Conservation (phyloP, 1,140 invertebrate genomes). For the Caenorhabditis briggsae region DNA sequence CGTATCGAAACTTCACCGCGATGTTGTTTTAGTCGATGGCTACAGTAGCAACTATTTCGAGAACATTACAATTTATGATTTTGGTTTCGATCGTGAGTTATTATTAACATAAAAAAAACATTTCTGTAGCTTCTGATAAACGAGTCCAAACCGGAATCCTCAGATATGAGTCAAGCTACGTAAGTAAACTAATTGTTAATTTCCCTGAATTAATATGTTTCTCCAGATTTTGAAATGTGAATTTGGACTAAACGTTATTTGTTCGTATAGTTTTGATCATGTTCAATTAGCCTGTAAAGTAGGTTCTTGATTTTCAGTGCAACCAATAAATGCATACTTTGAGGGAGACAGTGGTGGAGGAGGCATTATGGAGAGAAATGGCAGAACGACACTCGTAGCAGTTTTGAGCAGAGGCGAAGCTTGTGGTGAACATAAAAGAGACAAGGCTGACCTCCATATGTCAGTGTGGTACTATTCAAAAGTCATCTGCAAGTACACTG, state of each 20-base stretch:
- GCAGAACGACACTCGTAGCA: background rate
- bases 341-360: slow-evolving; percentile 27
- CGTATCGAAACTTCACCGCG: background rate
- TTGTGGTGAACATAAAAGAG: background rate
- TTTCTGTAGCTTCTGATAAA: background rate
- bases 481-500: background rate
- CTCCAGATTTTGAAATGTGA: background rate
- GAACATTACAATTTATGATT: background rate
- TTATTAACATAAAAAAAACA: background rate
- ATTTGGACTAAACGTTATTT: background rate
- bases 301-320: background rate
- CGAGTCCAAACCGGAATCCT: background rate
- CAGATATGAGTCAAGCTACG: background rate
- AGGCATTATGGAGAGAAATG: background rate
- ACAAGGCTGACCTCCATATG: background rate
- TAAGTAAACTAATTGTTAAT: background rate
- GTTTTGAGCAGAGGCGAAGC: slow-evolving; percentile 22
- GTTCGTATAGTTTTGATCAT: background rate
- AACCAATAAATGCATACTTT: background rate
- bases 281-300: background rate
- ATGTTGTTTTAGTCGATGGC: no score
- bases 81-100: background rate
- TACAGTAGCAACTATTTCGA: no score
- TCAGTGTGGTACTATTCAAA: background rate
- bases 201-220: background rate